phyloP scores from a whole-genome alignment of 2,797 vertebrate genomes.

The Euthynnus affinis region DNA sequence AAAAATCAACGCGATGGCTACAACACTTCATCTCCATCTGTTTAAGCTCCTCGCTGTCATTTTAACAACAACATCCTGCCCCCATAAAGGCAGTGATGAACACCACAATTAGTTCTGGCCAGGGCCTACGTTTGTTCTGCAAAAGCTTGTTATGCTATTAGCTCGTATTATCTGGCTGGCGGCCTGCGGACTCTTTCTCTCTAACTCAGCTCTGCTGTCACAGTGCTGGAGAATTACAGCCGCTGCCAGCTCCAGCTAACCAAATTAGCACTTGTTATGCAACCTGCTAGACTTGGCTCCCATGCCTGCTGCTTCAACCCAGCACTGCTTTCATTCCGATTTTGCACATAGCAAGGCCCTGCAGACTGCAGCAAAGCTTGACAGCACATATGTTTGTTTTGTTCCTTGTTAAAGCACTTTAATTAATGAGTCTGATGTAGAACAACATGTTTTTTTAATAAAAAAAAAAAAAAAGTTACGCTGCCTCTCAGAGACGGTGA shows the following conservation, averaged over 20 bases:
- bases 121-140: slow-evolving; percentile 42
- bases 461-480: too few species aligned
- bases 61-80: neutral
- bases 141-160: slow-evolving; percentile 77
- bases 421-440: neutral
- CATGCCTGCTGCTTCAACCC: slow-evolving; percentile 47
- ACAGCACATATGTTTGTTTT: neutral
- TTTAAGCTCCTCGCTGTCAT: slow-evolving; percentile 7
- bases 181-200: slow-evolving; percentile 54
- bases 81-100: slow-evolving; percentile 28
- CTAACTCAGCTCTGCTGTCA: slow-evolving; percentile 57
- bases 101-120: slow-evolving; percentile 43
- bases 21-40: neutral
- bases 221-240: slow-evolving; percentile 75
- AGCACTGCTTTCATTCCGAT: slow-evolving; percentile 36
- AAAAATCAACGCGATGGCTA: neutral
- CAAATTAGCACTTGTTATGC: slow-evolving; percentile 82
- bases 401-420: neutral
- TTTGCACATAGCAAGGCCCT: slow-evolving; percentile 27
- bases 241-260: slow-evolving; percentile 73
- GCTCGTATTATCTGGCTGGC: slow-evolving; percentile 65
- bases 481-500: neutral
- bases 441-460: neutral
- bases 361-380: neutral
- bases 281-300: slow-evolving; percentile 75